Evolutionary conservation across 2,888 invertebrate species (phyloP), one percentile per base, ranked within the genome.

Genomic region (Lordiphosa fenestrarum): DNA sequence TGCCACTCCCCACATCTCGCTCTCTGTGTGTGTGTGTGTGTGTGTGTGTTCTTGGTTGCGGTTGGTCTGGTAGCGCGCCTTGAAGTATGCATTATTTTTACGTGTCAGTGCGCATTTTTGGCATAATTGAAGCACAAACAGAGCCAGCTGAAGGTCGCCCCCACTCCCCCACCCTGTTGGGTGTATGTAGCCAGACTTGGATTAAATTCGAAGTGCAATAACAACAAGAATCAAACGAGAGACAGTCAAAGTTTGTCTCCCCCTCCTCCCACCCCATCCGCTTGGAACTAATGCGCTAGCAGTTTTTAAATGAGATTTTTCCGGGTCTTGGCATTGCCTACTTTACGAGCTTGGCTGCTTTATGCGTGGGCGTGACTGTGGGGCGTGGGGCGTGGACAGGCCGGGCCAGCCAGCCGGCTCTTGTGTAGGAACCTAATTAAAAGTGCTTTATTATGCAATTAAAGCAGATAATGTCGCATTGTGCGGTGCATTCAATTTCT

Each of bases 401-500:
- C 15, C 15, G 15, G 42, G 19, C 37, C n/a, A n/a, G n/a, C 49
- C 41, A 39, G 48, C 39, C 10, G 7, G 21, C 46, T 38, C 62
- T 59, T 62, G 42, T 63, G 58, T 62, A 57, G 65, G 77, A 77
- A 80, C 77, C 81, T 84, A 81, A 80, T 80, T 80, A 80, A 80
- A 80, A 81, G 77, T 71, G 77, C 80, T 84, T 80, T 84, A 80
- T 80, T 80, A 80, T 80, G 84, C 80, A 80, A 84, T 80, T 80
- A 84, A 80, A 73, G 67, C 71, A 71, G 80, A 77, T 77, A 80
- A 83, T 80, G 80, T 80, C 80, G 62, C 66, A 66, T 66, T 66
- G 67, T 50, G 42, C 53, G 7, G 46, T 38, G n/a, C 41, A 13
- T 12, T 23, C 23, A 36, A 19, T 15, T 9, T 2, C 12, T 15